These are phyloP conservation scores for Drosophila heteroneura DNA, from an alignment of 2,888 invertebrate species.

Conservation along the genomic window DNA sequence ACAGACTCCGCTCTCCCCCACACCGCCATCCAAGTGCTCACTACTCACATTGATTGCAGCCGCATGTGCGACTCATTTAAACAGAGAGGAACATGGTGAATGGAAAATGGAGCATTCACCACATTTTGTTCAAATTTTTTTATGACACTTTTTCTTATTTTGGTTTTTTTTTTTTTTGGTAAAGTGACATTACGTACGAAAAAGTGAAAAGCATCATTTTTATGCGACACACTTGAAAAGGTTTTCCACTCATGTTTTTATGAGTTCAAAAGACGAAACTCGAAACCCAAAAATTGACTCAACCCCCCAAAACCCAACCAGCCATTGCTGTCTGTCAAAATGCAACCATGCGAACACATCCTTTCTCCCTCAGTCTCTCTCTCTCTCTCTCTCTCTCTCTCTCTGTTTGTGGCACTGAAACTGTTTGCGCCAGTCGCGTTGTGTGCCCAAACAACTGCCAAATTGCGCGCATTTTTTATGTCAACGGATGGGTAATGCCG, in stretches of 20 bases:
- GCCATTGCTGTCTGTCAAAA: conserved; percentile 35
- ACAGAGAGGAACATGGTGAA: conserved; percentile 12
- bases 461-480: conserved; percentile 55
- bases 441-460: conserved; percentile 34
- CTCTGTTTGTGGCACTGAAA: background rate
- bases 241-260: conserved; percentile 48
- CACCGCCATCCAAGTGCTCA: conserved; percentile 7
- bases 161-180: conserved; percentile 1
- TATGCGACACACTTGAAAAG: conserved; percentile 50
- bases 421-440: conserved; percentile 21
- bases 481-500: conserved; percentile 28
- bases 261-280: conserved; percentile 44
- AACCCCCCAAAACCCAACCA: background rate
- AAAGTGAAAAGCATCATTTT: conserved; percentile 54
- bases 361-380: background rate
- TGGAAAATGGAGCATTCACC: conserved; percentile 7
- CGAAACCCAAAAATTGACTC: conserved; percentile 41
- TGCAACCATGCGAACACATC: conserved; percentile 65
- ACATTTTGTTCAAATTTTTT: conserved; percentile 25
- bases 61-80: conserved; percentile 33
- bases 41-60: conserved; percentile 69
- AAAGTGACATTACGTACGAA: conserved; percentile 47
- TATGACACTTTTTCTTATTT: conserved; percentile 18
- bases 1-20: conserved; percentile 7
- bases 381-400: background rate